These are phyloP conservation scores for Eulithis testata DNA, from an alignment of 2,888 invertebrate species.

Conservation along the genomic window DNA sequence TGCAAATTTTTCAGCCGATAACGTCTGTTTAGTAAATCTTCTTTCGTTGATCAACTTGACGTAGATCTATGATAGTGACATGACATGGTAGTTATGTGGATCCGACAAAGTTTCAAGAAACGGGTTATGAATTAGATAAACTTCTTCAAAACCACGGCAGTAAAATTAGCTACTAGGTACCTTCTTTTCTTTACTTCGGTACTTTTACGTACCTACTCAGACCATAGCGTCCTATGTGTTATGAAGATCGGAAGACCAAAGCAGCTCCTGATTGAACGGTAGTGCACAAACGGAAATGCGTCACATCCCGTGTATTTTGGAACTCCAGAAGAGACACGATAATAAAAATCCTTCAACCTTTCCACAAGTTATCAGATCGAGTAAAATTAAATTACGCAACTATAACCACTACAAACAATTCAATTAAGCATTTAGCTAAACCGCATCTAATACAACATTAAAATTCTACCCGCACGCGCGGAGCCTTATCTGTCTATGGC, in stretches of 20 bases:
- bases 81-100: background rate
- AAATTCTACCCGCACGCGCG: slow-evolving; percentile 73
- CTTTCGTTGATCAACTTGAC: slow-evolving; percentile 18
- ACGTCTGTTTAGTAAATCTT: slow-evolving; percentile 52
- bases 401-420: slow-evolving; percentile 47
- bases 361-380: slow-evolving; percentile 30
- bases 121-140: no score
- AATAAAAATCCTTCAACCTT: slow-evolving; percentile 12
- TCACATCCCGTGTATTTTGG: background rate
- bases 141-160: no score
- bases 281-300: no score
- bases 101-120: background rate
- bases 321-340: background rate
- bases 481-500: slow-evolving; percentile 75
- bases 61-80: background rate
- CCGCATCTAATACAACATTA: slow-evolving; percentile 62
- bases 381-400: slow-evolving; percentile 41
- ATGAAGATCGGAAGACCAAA: no score
- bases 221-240: no score
- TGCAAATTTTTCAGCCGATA: slow-evolving; percentile 77
- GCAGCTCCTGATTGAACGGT: no score
- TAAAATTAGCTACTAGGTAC: no score
- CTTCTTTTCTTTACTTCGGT: no score
- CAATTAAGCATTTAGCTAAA: slow-evolving; percentile 57
- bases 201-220: no score